These are phyloP conservation scores for Sanderia malayensis DNA, from an alignment of 30 jellyfish, hydroid and myxozoan species.

Conservation along the genomic window DNA sequence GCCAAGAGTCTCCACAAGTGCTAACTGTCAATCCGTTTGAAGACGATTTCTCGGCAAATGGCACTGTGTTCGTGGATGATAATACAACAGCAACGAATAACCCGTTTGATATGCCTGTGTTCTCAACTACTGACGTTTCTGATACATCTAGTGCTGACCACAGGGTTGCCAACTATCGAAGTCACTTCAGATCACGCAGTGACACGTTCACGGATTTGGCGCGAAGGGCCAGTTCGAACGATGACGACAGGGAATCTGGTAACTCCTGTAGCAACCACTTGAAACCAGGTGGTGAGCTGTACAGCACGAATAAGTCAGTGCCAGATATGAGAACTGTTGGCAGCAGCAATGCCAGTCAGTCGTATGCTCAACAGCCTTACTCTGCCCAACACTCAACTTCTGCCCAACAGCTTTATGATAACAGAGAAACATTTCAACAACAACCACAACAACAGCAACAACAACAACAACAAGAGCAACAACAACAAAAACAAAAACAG, in stretches of 20 bases:
- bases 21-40: conserved; percentile 59
- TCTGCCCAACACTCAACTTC: too few relatives aligned
- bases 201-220: conserved; percentile 80
- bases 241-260: conserved; percentile 19
- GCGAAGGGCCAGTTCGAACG: conserved; percentile 30
- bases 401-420: too few relatives aligned
- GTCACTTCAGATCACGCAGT: conserved; percentile 87
- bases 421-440: too few relatives aligned
- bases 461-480: too few relatives aligned
- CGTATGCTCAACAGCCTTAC: not conserved
- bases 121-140: conserved; percentile 30
- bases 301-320: conserved; percentile 44
- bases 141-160: conserved; percentile 14
- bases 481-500: too few relatives aligned
- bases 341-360: not conserved
- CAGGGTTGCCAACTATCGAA: conserved; percentile 26
- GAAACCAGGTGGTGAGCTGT: conserved; percentile 13
- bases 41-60: conserved; percentile 50
- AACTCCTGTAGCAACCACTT: not conserved
- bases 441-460: too few relatives aligned
- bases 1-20: too few relatives aligned
- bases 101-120: conserved; percentile 41
- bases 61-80: not conserved
- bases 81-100: conserved; percentile 3
- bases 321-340: conserved; percentile 41